Percentiles rank a stretch among this genome's conserved stretches.
These are phyloP conservation scores for Argynnis bischoffii DNA, from an alignment of 2,888 invertebrate genomes.

Conservation along the genomic window DNA sequence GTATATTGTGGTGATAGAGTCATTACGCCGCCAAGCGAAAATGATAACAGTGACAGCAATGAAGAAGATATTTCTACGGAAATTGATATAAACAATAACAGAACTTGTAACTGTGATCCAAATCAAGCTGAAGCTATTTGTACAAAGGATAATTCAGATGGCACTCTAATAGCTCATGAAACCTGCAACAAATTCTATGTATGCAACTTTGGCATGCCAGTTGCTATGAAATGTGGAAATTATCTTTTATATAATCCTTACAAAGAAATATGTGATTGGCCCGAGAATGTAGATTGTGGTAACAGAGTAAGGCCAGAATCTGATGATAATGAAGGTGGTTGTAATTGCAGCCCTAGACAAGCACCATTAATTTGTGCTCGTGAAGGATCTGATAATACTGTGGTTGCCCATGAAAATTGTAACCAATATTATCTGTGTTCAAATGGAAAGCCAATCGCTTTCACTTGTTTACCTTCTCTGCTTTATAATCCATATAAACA, in stretches of 20 bases:
- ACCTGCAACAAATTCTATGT: slow-evolving; percentile 48
- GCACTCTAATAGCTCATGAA: slow-evolving; percentile 47
- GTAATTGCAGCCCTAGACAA: slow-evolving; percentile 29
- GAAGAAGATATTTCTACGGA: neutral
- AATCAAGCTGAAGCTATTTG: slow-evolving; percentile 48
- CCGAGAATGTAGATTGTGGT: slow-evolving; percentile 48
- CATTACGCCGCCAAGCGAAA: slow-evolving; percentile 30
- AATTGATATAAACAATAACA: slow-evolving; percentile 13
- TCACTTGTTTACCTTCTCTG: slow-evolving; percentile 40
- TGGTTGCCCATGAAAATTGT: slow-evolving; percentile 51
- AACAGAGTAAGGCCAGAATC: slow-evolving; percentile 44
- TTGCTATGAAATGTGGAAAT: slow-evolving; percentile 39
- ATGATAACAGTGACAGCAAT: slow-evolving; percentile 5
- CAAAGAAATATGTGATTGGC: slow-evolving; percentile 48
- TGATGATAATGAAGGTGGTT: slow-evolving; percentile 24
- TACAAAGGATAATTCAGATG: slow-evolving; percentile 42
- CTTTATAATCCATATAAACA: slow-evolving; percentile 43
- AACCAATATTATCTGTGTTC: slow-evolving; percentile 48
- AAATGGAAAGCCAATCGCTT: slow-evolving; percentile 42
- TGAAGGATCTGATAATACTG: slow-evolving; percentile 42
- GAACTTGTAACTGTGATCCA: slow-evolving; percentile 42
- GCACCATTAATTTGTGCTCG: slow-evolving; percentile 40
- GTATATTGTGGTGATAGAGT: slow-evolving; percentile 47
- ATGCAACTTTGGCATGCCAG: slow-evolving; percentile 44
- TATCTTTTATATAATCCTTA: slow-evolving; percentile 46